These are phyloP conservation scores for Pseudoatta argentina DNA, from an alignment of 1,140 invertebrate genomes.

Conservation along the genomic window DNA sequence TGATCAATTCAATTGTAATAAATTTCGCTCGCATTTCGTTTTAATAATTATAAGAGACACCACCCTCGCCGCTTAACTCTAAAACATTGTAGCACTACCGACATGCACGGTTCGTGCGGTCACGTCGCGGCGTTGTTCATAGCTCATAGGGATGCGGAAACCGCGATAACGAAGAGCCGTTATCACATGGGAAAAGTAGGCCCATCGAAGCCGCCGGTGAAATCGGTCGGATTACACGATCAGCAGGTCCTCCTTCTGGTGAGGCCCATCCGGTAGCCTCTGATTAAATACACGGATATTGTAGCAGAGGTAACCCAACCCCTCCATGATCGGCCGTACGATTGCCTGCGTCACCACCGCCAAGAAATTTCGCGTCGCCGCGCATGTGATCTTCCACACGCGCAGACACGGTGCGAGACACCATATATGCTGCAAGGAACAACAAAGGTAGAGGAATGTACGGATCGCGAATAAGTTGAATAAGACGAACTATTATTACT, in stretches of 20 bases:
- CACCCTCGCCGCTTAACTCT: not conserved
- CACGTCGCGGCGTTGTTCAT: not conserved
- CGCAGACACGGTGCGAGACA: constrained; percentile 89
- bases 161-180: not conserved
- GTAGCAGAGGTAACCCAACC: constrained; percentile 89
- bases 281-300: constrained; percentile 89
- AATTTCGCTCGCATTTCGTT: not conserved
- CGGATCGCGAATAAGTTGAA: too few species aligned
- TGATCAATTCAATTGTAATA: not conserved
- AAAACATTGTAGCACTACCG: constrained; percentile 10
- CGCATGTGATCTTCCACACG: constrained; percentile 90
- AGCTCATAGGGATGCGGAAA: not conserved
- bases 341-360: constrained; percentile 88
- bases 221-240: constrained; percentile 81
- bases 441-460: too few species aligned
- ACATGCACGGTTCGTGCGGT: not conserved
- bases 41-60: not conserved
- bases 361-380: constrained; percentile 88
- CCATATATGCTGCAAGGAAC: constrained; percentile 90
- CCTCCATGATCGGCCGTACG: constrained; percentile 88
- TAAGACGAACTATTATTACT: too few species aligned
- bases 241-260: constrained; percentile 85
- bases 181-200: not conserved
- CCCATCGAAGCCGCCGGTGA: not conserved
- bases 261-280: constrained; percentile 83